Evolutionary conservation across 2,113 vertebrate species (phyloP).

Genomic region (Propithecus coquereli): DNA sequence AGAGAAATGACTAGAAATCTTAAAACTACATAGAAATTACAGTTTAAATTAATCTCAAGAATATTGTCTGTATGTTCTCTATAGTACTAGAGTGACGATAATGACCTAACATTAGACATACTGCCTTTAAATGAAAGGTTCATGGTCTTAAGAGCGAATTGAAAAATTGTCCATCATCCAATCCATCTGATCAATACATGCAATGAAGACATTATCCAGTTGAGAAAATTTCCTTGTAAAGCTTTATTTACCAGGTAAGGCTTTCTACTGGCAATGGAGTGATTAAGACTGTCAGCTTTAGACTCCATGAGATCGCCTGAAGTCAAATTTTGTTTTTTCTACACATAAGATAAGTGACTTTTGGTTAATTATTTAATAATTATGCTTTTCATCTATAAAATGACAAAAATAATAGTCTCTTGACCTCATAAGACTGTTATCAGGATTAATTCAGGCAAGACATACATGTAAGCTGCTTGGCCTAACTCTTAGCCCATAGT

Average conservation of each 20-base stretch:
- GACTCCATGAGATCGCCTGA: background rate
- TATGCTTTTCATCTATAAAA: background rate
- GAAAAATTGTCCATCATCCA: background rate
- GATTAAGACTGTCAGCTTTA: accelerated
- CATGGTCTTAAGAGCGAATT: background rate
- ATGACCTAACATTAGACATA: background rate
- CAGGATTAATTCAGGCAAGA: background rate
- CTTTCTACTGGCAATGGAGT: background rate
- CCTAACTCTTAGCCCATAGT: background rate
- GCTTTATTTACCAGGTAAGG: background rate
- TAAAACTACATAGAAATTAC: background rate
- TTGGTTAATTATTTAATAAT: background rate
- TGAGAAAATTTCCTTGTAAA: background rate
- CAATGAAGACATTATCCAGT: background rate
- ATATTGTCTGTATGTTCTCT: background rate
- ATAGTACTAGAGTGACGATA: background rate
- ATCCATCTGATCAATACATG: background rate
- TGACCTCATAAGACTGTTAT: background rate
- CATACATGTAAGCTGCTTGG: background rate
- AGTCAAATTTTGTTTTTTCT: background rate
- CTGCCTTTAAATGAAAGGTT: background rate
- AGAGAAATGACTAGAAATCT: background rate
- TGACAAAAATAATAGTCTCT: background rate
- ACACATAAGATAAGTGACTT: background rate
- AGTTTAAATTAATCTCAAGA: background rate